phyloP scores from a whole-genome alignment of 37 sponge, comb jelly and placozoan genomes.

The Tethya wilhelma region DNA sequence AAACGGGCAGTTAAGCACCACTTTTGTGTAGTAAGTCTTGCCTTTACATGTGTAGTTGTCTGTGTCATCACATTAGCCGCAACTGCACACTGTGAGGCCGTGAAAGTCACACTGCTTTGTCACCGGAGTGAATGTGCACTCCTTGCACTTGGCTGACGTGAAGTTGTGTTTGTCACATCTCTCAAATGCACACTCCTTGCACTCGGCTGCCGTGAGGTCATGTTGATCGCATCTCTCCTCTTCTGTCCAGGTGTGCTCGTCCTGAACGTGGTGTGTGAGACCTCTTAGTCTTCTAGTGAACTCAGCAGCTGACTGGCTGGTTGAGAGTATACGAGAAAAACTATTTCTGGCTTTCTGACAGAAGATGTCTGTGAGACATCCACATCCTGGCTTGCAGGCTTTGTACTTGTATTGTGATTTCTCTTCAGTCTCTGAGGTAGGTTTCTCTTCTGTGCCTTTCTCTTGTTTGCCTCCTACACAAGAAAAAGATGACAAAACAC shows the following conservation, averaged over 20 bases:
- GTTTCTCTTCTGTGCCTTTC: no score
- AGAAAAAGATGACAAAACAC: no score
- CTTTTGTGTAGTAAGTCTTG: conserved; percentile 3
- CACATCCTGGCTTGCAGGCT: no score
- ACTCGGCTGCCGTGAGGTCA: not conserved
- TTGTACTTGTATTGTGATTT: no score
- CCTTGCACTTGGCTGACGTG: no score
- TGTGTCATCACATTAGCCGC: conserved; percentile 23
- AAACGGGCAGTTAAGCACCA: not conserved
- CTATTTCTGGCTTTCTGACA: not conserved
- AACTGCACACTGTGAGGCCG: conserved; percentile 3
- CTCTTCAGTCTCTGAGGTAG: no score
- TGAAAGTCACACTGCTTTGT: conserved; percentile 43
- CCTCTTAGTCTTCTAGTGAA: conserved; percentile 4
- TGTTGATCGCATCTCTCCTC: not conserved
- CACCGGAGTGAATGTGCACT: no score
- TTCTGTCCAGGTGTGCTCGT: conserved; percentile 16
- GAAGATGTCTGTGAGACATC: not conserved
- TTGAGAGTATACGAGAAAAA: not conserved
- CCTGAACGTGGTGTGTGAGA: conserved; percentile 9
- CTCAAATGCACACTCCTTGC: not conserved
- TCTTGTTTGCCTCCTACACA: no score
- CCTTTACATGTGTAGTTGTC: conserved; percentile 16
- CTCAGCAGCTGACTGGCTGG: not conserved
- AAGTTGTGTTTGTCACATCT: not conserved